Conservation (phyloP, 2,797 vertebrate genomes). For the Podarcis siculus region DNA sequence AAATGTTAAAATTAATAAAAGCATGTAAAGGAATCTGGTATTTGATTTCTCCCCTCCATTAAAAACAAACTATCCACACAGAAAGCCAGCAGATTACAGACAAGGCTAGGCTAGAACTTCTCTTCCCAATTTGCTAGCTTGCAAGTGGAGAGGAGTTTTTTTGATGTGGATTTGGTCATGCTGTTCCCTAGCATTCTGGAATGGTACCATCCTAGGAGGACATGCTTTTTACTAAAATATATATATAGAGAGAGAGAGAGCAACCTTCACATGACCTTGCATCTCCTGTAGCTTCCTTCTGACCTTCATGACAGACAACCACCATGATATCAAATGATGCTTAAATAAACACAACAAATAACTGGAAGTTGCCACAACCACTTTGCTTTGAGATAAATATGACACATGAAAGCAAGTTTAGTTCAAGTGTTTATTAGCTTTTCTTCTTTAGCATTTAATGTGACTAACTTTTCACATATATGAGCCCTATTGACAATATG, state of each 20-base stretch:
- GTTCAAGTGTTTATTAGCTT: not conserved
- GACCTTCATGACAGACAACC: not conserved
- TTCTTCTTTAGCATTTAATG: conserved; percentile 22
- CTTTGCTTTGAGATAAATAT: not conserved
- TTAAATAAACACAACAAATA: conserved; percentile 1
- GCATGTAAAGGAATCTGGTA: not conserved
- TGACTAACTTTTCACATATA: not conserved
- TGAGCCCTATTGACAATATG: not conserved
- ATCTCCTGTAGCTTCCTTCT: not conserved
- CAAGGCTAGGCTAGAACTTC: too few species aligned
- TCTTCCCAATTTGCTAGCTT: not conserved
- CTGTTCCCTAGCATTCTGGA: not conserved
- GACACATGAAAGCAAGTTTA: not conserved
- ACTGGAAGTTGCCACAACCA: not conserved
- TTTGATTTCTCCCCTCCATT: not conserved
- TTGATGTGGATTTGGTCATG: not conserved
- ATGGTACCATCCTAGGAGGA: not conserved
- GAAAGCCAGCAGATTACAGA: not conserved
- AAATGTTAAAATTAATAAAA: not conserved
- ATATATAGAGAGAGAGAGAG: too few species aligned
- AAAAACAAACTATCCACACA: not conserved
- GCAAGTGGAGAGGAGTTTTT: not conserved
- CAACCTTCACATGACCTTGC: too few species aligned
- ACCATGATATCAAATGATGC: not conserved
- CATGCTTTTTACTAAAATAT: not conserved